phyloP scores from a whole-genome alignment of 1,140 invertebrate genomes.

The Tetraneura akinire region DNA sequence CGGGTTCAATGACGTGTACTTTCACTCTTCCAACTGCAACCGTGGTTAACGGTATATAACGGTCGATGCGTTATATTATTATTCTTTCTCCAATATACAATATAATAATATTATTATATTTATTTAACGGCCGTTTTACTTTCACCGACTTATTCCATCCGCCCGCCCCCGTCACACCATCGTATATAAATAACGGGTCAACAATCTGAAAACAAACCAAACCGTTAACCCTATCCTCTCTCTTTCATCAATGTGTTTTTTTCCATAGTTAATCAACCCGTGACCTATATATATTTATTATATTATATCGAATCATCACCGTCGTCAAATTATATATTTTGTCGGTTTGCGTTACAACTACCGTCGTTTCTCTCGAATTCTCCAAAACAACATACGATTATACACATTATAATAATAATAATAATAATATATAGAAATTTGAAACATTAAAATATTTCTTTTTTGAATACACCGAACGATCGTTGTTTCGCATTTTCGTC shows the following conservation, averaged over 20 bases:
- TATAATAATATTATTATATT: background rate
- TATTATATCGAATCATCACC: background rate
- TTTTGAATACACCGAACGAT: no score
- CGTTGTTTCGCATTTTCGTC: no score
- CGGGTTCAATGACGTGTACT: conserved; percentile 44
- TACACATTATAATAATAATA: no score
- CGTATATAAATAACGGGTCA: conserved; percentile 48
- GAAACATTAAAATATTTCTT: no score
- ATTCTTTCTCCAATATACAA: background rate
- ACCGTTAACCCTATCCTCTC: background rate
- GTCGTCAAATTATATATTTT: background rate
- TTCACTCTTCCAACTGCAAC: conserved; percentile 29
- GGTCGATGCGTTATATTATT: conserved; percentile 2
- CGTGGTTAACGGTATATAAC: conserved; percentile 33
- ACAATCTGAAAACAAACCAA: conserved; percentile 19
- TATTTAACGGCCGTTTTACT: conserved; percentile 25
- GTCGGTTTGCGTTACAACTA: background rate
- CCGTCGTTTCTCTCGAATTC: background rate
- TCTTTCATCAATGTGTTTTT: background rate
- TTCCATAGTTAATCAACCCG: background rate
- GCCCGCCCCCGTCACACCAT: background rate
- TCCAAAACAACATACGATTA: no score
- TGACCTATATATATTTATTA: conserved; percentile 16
- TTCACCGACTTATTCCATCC: conserved; percentile 11
- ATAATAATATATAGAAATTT: background rate